Evolutionary conservation across 2,797 vertebrate species (phyloP), one percentile per base, ranked within the genome.

Genomic region (Propithecus deckenii): DNA sequence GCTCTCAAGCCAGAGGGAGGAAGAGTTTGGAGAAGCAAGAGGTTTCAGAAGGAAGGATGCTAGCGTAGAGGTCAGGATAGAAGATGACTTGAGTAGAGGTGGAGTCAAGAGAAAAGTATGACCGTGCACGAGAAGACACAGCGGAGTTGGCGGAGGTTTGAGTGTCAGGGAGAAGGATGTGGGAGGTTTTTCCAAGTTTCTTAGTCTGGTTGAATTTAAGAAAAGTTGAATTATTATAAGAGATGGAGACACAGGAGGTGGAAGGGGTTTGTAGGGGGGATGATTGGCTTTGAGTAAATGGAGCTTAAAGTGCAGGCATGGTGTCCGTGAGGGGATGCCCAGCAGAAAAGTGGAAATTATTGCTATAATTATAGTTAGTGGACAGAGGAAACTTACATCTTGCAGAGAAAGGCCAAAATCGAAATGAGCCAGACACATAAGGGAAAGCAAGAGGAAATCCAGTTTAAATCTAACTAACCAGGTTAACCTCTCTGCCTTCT

Each of bases 401-500:
- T 95, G 15, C n/a, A 75, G 38, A 94, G 81, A 65, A 95, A 86
- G 46, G 81, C 32, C 59, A 78, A 92, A 55, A 79, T 65, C 61
- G 43, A 52, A 86, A 52, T 6, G 32, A 87, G 55, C 20, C 75
- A 86, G 85, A 84, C 35, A 38, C 17, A 81, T 18, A 59, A 1
- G 18, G 59, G 35, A 76, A 89, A 50, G 32, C 25, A 71, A 63
- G 48, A n/a, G 65, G 43, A 86, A 94, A 95, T 35, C 9, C 18
- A 61, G 38, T 63, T 84, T 81, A 65, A 22, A 38, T n/a, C 55
- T 75, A n/a, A 14, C 57, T 41, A 48, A 23, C 6, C 0, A 32
- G 5, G 22, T 50, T 32, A 52, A 61, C 14, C 15, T n/a, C 10
- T 46, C 14, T 61, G 41, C 18, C 38, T 50, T 80, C 41, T 50